phyloP scores from a whole-genome alignment of 2,888 invertebrate genomes.

The Cryptosula pallasiana region DNA sequence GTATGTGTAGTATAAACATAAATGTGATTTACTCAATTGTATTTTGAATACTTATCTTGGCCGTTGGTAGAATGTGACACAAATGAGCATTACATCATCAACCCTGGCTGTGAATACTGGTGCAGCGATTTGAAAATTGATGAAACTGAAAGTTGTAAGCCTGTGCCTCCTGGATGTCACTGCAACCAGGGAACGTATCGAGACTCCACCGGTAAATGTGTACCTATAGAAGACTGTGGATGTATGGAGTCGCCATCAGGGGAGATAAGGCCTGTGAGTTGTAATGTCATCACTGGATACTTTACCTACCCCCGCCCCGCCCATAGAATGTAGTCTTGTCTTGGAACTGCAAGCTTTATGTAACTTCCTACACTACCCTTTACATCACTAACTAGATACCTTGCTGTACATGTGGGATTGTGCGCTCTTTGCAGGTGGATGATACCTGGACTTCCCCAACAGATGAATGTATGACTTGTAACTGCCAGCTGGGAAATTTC shows the following conservation, averaged over 20 bases:
- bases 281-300: no score
- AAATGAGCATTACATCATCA: background rate
- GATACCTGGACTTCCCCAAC: background rate
- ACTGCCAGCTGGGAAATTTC: background rate
- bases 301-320: no score
- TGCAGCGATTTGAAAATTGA: background rate
- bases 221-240: slow-evolving; percentile 19
- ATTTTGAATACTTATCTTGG: no score
- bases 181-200: background rate
- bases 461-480: background rate
- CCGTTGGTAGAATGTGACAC: background rate
- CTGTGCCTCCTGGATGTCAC: background rate
- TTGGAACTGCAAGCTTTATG: no score
- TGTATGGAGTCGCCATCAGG: background rate
- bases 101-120: background rate
- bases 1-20: no score
- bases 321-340: no score
- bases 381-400: no score
- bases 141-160: background rate
- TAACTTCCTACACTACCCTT: no score
- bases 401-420: no score
- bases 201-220: slow-evolving; percentile 20
- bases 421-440: background rate
- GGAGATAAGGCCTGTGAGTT: background rate
- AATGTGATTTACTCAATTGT: no score